Evolutionary conservation across 2,888 invertebrate genomes (phyloP), one percentile per base, ranked within the genome.

Genomic region (Megastigmus dorsalis): DNA sequence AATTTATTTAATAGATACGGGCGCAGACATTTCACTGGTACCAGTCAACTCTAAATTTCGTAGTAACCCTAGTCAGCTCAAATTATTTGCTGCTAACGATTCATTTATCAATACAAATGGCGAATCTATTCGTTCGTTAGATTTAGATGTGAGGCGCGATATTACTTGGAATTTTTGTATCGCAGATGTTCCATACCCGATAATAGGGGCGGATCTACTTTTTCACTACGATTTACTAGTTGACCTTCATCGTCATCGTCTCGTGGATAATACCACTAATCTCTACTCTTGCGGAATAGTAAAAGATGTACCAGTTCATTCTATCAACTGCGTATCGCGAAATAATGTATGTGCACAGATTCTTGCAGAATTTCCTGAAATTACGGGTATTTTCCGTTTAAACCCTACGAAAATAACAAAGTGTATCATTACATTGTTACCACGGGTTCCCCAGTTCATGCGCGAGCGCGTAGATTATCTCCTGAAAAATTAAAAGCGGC

Each of bases 401-500:
- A 3, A 3, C 13, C n/a, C 9, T 9, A 36, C 36, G 6, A 9
- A 3, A 45, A 59, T 10, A 59, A 60, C 52, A 43, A 59, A 9
- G 28, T 41, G 20, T 18, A 50, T 2, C 69, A 76, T 36, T 23
- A 69, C 41, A 79, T 79, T 28, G 13, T 41, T 7, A 78, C 76
- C 15, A 60, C 4, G 0, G 78, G 78, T 7, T 65, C 70, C 30
- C 76, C 77, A 6, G 69, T 73, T 23, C 38, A 72, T 26, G 75
- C 75, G 23, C 71, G 74, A 7, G 75, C 76, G 0, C 57, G 77
- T 30, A 26, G 72, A 10, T 72, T 80, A 9, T 63, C 80, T 15
- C 79, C 79, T 1, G 81, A 84, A 9, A 79, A 78, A 55, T 71
- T 80, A 5, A 48, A 54, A 28, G 78, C 72, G 0, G 81, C 81